Evolutionary conservation across 2,888 invertebrate genomes (phyloP).

Genomic region (Dichetophora obliterata): DNA sequence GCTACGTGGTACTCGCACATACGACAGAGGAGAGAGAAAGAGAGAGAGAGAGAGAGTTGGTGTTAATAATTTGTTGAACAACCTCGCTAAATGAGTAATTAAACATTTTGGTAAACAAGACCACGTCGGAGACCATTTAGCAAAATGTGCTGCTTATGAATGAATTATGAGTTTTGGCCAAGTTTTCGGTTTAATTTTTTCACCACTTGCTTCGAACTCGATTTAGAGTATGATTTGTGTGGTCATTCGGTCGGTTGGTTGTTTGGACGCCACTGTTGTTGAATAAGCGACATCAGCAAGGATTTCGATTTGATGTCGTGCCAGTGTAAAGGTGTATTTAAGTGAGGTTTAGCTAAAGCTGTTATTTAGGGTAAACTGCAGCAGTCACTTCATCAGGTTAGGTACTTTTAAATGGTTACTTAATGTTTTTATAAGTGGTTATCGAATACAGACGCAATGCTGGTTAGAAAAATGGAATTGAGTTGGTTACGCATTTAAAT

Average conservation of each 20-base stretch:
- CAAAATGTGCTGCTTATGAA: constrained; percentile 12
- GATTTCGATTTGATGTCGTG: background rate
- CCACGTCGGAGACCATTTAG: constrained; percentile 17
- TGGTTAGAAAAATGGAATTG: too few species aligned
- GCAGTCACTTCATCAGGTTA: background rate
- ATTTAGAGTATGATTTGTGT: background rate
- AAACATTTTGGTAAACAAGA: constrained; percentile 32
- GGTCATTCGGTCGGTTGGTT: background rate
- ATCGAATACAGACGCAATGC: too few species aligned
- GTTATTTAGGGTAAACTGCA: too few species aligned
- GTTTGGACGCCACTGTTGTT: background rate
- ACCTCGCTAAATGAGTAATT: constrained; percentile 33
- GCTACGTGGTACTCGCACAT: background rate
- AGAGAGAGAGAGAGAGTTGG: too few species aligned
- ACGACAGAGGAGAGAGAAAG: too few species aligned
- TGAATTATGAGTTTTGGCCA: constrained; percentile 23
- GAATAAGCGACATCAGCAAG: background rate
- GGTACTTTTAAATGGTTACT: background rate
- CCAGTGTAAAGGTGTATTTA: background rate
- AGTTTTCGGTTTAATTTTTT: constrained; percentile 18
- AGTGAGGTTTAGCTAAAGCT: background rate
- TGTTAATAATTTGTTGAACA: constrained; percentile 34
- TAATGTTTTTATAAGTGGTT: background rate
- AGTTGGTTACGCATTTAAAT: too few species aligned
- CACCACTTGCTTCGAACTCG: background rate